Base-by-base conservation (phyloP, 2,113 vertebrate species). In the Raja brachyura region DNA sequence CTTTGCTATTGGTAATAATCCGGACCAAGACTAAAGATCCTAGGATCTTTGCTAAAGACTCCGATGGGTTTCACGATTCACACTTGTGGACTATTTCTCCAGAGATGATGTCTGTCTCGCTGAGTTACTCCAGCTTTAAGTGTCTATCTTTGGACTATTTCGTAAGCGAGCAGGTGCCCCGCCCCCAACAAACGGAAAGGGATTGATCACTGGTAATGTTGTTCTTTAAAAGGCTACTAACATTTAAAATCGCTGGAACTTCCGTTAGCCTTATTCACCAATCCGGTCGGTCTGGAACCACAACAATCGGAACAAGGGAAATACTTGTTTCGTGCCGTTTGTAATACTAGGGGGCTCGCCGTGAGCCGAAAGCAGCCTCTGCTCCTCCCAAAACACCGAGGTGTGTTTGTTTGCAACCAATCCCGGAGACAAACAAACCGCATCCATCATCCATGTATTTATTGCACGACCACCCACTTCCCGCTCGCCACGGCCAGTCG, bases 371-470 rank as follows among this genome's bases (percentile, higher is more conserved):
- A 73, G 4, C 13, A 22, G 14, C 0, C 70, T 73, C 74, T n/a
- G 74, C 74, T 75, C 22, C 74, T n/a, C 74, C 74, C 25, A 75
- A 75, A 75, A n/a, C 74, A 75, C 74, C 74, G 74, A 75, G 74
- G 28, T 75, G 74, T 75, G 74, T 75, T 75, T 75, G 74, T 75
- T 75, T n/a, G 74, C 74, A 75, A n/a, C 74, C 74, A n/a, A 75
- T 75, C 25, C 74, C 74, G 74, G 74, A 28, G 74, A n/a, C 74
- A n/a, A 28, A 75, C 74, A 9, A n/a, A 25, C 74, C 25, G 5
- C 6, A 25, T 75, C 74, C 74, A 28, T 75, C 74, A 28, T n/a
- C 28, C 74, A 28, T 75, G n/a, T n/a, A 75, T 28, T n/a, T 9
- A 75, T 9, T n/a, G 74, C 74, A n/a, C 74, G 25, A n/a, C 28